Evolutionary conservation across 2,888 invertebrate genomes (phyloP).

Genomic region (Itoplectis maculator): DNA sequence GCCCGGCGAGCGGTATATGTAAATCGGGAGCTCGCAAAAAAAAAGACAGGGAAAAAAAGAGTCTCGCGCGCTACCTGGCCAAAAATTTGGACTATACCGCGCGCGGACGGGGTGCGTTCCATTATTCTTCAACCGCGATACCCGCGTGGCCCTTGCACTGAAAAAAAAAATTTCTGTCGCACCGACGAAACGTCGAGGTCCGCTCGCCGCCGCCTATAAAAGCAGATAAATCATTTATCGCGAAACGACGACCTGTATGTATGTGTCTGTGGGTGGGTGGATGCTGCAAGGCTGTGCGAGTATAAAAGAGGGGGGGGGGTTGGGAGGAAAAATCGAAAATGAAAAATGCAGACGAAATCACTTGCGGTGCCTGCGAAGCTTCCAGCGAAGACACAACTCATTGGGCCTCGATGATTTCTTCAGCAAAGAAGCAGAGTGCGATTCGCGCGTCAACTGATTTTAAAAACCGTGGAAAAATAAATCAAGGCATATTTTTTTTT

Average conservation of each 20-base stretch:
- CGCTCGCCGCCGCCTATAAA: slow-evolving; percentile 45
- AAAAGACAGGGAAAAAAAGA: slow-evolving; percentile 67
- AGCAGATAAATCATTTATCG: slow-evolving; percentile 64
- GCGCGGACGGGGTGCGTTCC: slow-evolving; percentile 34
- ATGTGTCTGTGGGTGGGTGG: neutral
- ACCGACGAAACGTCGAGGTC: slow-evolving; percentile 56
- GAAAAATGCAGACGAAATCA: too few species aligned
- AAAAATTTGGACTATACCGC: slow-evolving; percentile 39
- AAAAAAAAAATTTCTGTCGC: slow-evolving; percentile 44
- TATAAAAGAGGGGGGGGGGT: too few species aligned
- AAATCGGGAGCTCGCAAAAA: slow-evolving; percentile 71
- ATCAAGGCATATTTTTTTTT: too few species aligned
- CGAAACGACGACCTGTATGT: slow-evolving; percentile 57
- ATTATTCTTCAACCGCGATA: slow-evolving; percentile 57
- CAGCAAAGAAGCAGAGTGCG: too few species aligned
- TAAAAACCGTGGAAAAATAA: too few species aligned
- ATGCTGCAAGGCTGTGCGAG: too few species aligned
- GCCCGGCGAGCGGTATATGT: slow-evolving; percentile 76
- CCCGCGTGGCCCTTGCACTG: slow-evolving; percentile 24
- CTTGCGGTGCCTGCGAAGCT: too few species aligned
- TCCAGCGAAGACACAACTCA: too few species aligned
- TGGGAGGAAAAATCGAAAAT: too few species aligned
- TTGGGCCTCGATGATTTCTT: too few species aligned
- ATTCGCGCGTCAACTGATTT: too few species aligned
- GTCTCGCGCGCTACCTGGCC: slow-evolving; percentile 30